Evolutionary conservation across 2,888 invertebrate genomes (phyloP).

Genomic region (Calameuta filiformis): DNA sequence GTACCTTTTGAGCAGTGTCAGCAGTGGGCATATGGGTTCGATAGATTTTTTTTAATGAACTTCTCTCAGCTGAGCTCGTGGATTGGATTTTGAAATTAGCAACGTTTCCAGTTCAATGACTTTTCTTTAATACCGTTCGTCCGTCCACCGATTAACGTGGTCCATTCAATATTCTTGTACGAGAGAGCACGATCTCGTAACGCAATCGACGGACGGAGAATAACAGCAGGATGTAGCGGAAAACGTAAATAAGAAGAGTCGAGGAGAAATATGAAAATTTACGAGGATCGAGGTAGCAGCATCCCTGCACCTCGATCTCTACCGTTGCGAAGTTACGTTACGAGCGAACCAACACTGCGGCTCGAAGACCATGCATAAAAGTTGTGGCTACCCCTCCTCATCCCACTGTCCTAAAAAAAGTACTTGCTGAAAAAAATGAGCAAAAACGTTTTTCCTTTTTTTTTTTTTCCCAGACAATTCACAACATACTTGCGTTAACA

Average conservation of each 20-base stretch:
- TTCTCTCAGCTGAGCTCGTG: background rate
- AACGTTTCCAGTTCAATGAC: background rate
- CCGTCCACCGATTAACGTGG: background rate
- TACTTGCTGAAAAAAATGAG: background rate
- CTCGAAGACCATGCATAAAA: background rate
- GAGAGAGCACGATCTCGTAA: background rate
- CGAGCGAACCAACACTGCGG: background rate
- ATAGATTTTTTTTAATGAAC: background rate
- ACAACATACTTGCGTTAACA: background rate
- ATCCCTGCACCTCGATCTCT: background rate
- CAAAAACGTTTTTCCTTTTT: background rate
- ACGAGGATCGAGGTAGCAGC: slow-evolving; percentile 11
- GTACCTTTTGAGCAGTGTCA: background rate
- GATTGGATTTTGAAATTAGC: background rate
- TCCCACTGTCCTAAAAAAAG: background rate
- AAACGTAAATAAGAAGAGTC: background rate
- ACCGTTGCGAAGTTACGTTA: background rate
- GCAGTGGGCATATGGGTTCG: background rate
- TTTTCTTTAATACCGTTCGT: background rate
- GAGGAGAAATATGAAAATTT: background rate
- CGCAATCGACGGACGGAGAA: no score
- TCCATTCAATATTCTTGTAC: background rate
- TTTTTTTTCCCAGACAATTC: background rate
- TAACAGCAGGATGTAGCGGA: background rate
- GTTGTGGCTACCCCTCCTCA: background rate